Evolutionary conservation across 2,888 invertebrate genomes (phyloP).

Genomic region (Colostygia pectinataria): DNA sequence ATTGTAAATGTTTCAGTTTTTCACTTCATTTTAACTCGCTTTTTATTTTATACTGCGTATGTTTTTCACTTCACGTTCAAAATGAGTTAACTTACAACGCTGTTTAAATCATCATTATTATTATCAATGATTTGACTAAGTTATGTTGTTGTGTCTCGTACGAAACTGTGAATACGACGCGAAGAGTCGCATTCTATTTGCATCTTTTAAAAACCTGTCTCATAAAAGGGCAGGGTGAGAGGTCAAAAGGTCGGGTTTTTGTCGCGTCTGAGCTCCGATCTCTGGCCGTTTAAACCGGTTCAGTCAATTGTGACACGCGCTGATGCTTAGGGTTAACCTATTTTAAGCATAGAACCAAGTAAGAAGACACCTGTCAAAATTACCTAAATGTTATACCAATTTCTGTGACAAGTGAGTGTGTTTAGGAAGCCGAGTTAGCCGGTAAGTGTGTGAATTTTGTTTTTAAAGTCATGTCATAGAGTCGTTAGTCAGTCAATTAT

Average conservation of each 20-base stretch:
- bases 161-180: constrained; percentile 12
- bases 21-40: constrained; percentile 26
- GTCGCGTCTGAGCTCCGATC: constrained; percentile 33
- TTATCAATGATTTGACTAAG: too few relatives aligned
- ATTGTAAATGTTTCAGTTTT: constrained; percentile 36
- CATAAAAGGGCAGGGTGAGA: constrained; percentile 36
- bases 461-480: too few relatives aligned
- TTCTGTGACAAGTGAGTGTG: too few relatives aligned
- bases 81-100: too few relatives aligned
- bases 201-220: constrained; percentile 34
- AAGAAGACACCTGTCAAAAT: too few relatives aligned
- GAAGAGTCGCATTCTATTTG: constrained; percentile 13
- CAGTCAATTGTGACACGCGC: constrained; percentile 47
- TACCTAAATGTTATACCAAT: too few relatives aligned
- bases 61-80: too few relatives aligned
- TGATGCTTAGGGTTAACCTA: constrained; percentile 39
- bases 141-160: constrained; percentile 10
- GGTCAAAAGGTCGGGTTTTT: constrained; percentile 43
- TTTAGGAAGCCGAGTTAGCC: too few relatives aligned
- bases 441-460: too few relatives aligned
- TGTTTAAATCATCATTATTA: too few relatives aligned
- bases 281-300: constrained; percentile 34
- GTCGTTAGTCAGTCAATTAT: too few relatives aligned
- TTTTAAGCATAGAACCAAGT: constrained; percentile 7
- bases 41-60: constrained; percentile 9